Conservation (phyloP, 2,797 vertebrate species). For the Psittacula echo region DNA sequence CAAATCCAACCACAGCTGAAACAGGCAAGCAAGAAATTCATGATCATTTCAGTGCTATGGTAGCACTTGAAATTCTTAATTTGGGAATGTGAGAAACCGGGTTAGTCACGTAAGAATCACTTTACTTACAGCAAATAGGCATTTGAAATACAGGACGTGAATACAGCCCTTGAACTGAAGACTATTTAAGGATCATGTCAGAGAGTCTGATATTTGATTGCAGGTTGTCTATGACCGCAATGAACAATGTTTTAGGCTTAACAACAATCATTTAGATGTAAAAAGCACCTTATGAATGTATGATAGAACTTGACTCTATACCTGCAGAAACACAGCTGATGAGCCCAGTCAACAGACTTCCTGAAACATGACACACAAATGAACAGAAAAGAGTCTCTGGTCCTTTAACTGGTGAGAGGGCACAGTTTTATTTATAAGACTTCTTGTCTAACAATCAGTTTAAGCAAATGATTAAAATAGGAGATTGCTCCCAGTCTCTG, state of each 20-base stretch:
- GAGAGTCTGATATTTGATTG: background rate
- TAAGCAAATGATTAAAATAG: background rate
- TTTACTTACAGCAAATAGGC: background rate
- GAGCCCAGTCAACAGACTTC: background rate
- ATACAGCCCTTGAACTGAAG: background rate
- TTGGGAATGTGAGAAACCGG: background rate
- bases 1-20: slow-evolving; percentile 5
- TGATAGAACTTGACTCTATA: background rate
- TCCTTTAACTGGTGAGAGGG: background rate
- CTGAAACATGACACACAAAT: background rate
- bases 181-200: background rate
- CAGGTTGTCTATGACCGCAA: background rate
- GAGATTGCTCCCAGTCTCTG: background rate
- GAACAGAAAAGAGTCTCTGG: background rate
- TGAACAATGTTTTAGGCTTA: background rate
- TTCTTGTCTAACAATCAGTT: background rate
- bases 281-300: background rate
- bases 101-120: background rate
- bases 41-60: background rate
- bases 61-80: background rate
- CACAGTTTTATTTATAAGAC: background rate
- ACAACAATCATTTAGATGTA: background rate
- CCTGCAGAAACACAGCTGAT: background rate
- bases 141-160: background rate
- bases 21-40: background rate